phyloP scores from a whole-genome alignment of 2,113 vertebrate genomes.

The Amphiprion percula region DNA sequence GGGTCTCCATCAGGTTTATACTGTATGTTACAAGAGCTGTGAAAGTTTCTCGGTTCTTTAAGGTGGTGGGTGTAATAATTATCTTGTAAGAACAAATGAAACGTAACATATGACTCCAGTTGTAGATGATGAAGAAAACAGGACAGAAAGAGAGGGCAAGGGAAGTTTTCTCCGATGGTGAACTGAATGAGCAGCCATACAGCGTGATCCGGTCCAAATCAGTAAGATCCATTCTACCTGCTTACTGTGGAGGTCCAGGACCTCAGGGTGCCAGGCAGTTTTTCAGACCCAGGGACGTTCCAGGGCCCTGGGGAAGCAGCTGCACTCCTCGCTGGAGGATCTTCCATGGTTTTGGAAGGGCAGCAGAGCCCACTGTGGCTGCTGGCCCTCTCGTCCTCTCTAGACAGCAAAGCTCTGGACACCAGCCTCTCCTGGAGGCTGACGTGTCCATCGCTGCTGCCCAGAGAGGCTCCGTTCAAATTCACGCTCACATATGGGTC shows the following conservation, averaged over 20 bases:
- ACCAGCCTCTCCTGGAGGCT: conserved; percentile 84
- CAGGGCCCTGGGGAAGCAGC: conserved; percentile 91
- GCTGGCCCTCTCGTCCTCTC: conserved; percentile 82
- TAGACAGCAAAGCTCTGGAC: conserved; percentile 81
- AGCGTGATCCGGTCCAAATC: conserved; percentile 56
- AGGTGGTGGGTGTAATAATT: conserved; percentile 87
- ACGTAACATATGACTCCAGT: conserved; percentile 81
- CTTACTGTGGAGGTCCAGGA: conserved; percentile 92
- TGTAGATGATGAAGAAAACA: conserved; percentile 63
- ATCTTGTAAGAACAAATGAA: conserved; percentile 87
- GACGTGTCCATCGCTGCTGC: conserved; percentile 74
- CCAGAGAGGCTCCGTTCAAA: conserved; percentile 80
- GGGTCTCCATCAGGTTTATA: conserved; percentile 50
- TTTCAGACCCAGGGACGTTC: conserved; percentile 92
- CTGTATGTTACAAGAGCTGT: conserved; percentile 66
- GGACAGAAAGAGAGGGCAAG: conserved; percentile 43
- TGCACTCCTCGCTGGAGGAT: conserved; percentile 84
- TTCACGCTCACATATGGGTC: conserved; percentile 76
- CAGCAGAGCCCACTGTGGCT: conserved; percentile 83
- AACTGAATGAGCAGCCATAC: conserved; percentile 47
- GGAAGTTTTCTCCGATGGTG: conserved; percentile 65
- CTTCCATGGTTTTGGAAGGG: conserved; percentile 79
- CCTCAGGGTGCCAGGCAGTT: conserved; percentile 89
- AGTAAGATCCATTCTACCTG: conserved; percentile 83
- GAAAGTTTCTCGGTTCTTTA: conserved; percentile 82